Conservation (phyloP, 2,113 vertebrate genomes). For the Alouatta palliata region DNA sequence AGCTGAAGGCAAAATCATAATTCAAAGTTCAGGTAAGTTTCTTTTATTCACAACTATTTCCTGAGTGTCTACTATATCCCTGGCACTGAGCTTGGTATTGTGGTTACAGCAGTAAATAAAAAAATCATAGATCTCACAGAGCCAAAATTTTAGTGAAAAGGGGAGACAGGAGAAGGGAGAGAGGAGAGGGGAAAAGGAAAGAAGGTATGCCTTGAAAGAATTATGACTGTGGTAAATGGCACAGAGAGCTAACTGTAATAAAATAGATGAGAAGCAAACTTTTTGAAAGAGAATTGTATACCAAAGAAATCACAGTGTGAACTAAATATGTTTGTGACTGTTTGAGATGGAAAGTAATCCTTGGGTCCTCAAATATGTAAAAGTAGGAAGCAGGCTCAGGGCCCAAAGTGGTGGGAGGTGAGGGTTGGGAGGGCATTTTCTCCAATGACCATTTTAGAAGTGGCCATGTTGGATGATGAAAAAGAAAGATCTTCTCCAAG, state of each 20-base stretch:
- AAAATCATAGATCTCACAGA: not conserved
- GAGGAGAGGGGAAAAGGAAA: no score
- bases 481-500: not conserved
- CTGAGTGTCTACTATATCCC: not conserved
- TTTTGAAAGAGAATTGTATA: not conserved
- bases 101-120: not conserved
- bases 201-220: not conserved
- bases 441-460: not conserved
- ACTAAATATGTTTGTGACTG: not conserved
- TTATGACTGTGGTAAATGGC: not conserved
- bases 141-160: not conserved
- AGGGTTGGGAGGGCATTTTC: not conserved
- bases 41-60: not conserved
- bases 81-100: not conserved
- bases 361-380: not conserved
- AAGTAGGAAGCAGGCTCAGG: not conserved
- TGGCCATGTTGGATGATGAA: not conserved
- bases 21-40: not conserved
- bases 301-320: not conserved
- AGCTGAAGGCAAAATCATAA: not conserved
- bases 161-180: not conserved
- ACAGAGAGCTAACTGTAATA: not conserved
- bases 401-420: not conserved
- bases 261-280: not conserved
- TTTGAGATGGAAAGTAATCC: not conserved